Percentiles rank a stretch among this genome's conserved stretches.
Conservation (phyloP, 1,140 invertebrate species). For the Drosophila fuyamai region DNA sequence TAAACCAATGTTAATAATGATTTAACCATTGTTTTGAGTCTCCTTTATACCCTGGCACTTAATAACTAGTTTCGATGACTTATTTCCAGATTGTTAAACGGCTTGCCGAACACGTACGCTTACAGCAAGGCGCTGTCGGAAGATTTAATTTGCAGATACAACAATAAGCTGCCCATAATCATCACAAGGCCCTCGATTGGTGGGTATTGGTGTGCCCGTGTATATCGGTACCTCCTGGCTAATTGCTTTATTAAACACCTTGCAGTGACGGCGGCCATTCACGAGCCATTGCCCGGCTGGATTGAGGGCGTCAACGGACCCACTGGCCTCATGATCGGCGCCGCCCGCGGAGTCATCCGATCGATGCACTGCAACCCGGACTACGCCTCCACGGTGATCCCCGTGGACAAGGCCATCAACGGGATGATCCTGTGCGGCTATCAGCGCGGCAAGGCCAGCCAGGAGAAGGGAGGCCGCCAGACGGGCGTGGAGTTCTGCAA, state of each 20-base stretch:
- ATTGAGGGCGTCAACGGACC: slow-evolving; percentile 97
- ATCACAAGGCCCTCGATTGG: slow-evolving; percentile 91
- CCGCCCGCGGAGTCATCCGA: slow-evolving; percentile 92
- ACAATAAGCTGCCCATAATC: slow-evolving; percentile 88
- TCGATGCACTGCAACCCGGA: slow-evolving; percentile 89
- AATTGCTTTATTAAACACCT: slow-evolving; percentile 44
- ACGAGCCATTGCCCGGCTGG: slow-evolving; percentile 93
- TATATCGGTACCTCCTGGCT: slow-evolving; percentile 14
- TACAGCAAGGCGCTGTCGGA: slow-evolving; percentile 92
- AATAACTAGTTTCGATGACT: slow-evolving; percentile 23
- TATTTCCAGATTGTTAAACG: slow-evolving; percentile 88
- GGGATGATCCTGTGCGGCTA: slow-evolving; percentile 91
- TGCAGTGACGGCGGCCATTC: slow-evolving; percentile 88
- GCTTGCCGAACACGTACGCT: slow-evolving; percentile 92
- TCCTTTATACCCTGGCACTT: slow-evolving; percentile 5
- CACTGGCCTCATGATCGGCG: slow-evolving; percentile 91
- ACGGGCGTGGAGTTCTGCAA: slow-evolving; percentile 86
- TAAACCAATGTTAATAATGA: neutral
- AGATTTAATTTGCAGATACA: slow-evolving; percentile 88
- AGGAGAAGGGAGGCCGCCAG: slow-evolving; percentile 40
- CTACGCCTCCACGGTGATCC: slow-evolving; percentile 89
- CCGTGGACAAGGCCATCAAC: slow-evolving; percentile 93
- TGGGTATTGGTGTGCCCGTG: slow-evolving; percentile 82
- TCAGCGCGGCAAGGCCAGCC: slow-evolving; percentile 85
- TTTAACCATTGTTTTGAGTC: neutral